phyloP scores from a whole-genome alignment of 2,113 vertebrate species.

The Callocephalon fimbriatum region DNA sequence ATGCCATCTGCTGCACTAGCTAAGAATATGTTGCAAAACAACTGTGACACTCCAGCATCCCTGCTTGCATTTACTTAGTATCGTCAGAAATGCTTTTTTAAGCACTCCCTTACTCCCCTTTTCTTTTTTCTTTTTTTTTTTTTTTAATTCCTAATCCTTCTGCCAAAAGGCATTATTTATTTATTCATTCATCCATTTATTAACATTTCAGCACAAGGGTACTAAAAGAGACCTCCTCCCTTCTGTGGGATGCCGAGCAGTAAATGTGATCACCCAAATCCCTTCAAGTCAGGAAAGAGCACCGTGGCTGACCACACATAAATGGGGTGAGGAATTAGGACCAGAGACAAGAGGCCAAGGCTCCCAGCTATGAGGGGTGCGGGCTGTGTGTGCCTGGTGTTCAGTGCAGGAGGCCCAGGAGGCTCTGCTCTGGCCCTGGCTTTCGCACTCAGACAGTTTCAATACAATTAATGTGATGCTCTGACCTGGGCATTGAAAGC shows the following conservation, averaged over 20 bases:
- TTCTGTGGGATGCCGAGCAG: neutral
- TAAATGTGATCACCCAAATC: fast-evolving
- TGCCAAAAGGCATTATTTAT: neutral
- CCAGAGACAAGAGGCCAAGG: neutral
- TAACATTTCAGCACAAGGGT: neutral
- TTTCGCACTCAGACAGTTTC: neutral
- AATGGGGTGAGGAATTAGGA: neutral
- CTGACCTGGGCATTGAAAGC: neutral
- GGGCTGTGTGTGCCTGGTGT: fast-evolving
- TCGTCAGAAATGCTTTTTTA: fast-evolving
- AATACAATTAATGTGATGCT: neutral
- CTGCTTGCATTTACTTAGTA: neutral
- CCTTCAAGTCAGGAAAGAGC: neutral
- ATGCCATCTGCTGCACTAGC: neutral
- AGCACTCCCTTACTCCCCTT: fast-evolving
- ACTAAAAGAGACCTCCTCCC: neutral
- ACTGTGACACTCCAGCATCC: neutral
- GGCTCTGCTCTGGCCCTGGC: neutral
- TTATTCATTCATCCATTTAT: neutral
- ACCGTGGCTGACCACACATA: fast-evolving
- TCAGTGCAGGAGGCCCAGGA: fast-evolving
- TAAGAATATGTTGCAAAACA: neutral
- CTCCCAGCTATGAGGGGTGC: fast-evolving
- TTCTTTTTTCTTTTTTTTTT: neutral
- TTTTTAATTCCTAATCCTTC: neutral